Conservation (phyloP, 1,140 invertebrate genomes). For the honey bee (Apis mellifera) region Amel_HAv3.1 CM009936.2:8049001-8049500, state of each 20-base stretch:
- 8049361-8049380: slow-evolving; percentile 51
- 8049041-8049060: neutral
- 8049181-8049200: slow-evolving; percentile 55
- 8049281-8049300: slow-evolving; percentile 82
- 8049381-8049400: slow-evolving; percentile 33
- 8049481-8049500: neutral
- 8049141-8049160: slow-evolving; percentile 35
- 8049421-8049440: slow-evolving; percentile 27
- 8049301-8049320: slow-evolving; percentile 79
- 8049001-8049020: slow-evolving; percentile 23
- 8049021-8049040: slow-evolving; percentile 12
- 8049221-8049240: slow-evolving; percentile 82
- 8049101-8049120: slow-evolving; percentile 30
- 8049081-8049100: slow-evolving; percentile 1
- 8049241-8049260: slow-evolving; percentile 83
- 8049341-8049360: slow-evolving; percentile 69
- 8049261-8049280: slow-evolving; percentile 83
- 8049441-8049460: slow-evolving; percentile 68
- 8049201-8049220: slow-evolving; percentile 82
- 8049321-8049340: slow-evolving; percentile 70
- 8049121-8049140: slow-evolving; percentile 20
- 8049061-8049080: neutral
- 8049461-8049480: neutral
- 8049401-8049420: slow-evolving; percentile 36
- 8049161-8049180: slow-evolving; percentile 29